Percentiles rank a stretch among this genome's conserved stretches.
These are phyloP conservation scores for Saxidomus purpurata DNA, from an alignment of 1,140 invertebrate species.

Conservation along the genomic window DNA sequence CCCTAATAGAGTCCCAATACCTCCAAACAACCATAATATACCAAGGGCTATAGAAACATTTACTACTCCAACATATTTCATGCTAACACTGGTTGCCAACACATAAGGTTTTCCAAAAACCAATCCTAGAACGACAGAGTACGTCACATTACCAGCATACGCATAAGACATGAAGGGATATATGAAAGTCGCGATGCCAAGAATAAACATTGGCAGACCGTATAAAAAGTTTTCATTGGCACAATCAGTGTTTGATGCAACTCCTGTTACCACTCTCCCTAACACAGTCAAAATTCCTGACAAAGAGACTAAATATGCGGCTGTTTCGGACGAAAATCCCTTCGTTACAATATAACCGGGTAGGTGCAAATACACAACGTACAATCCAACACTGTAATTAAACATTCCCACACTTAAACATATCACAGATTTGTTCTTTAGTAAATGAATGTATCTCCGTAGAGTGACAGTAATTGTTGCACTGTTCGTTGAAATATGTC, in stretches of 20 bases:
- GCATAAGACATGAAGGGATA: constrained; percentile 28
- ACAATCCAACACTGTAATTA: constrained; percentile 18
- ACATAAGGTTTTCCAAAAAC: constrained; percentile 36
- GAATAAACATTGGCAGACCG: background rate
- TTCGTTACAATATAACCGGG: constrained; percentile 10
- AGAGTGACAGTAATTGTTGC: background rate
- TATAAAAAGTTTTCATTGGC: constrained; percentile 14
- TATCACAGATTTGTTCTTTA: constrained; percentile 25
- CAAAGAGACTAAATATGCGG: constrained; percentile 40
- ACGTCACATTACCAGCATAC: constrained; percentile 23
- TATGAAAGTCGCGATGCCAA: background rate
- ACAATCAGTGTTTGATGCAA: background rate
- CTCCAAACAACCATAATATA: constrained; percentile 6
- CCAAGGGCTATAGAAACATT: constrained; percentile 48
- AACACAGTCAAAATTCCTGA: constrained; percentile 29
- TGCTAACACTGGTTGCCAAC: background rate
- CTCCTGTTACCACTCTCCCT: constrained; percentile 32
- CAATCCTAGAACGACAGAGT: constrained; percentile 17
- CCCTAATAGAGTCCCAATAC: constrained; percentile 50
- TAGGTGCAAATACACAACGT: constrained; percentile 41
- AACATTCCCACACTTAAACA: constrained; percentile 38
- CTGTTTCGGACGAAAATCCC: background rate
- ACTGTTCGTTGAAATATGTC: background rate
- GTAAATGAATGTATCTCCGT: background rate
- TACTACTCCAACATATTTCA: constrained; percentile 42